A percentile compares a stretch with the other conserved stretches of the same genome.
These are phyloP conservation scores for Petrocephalus schoutedeni DNA, from an alignment of 2,797 vertebrate genomes.

Conservation along the genomic window DNA sequence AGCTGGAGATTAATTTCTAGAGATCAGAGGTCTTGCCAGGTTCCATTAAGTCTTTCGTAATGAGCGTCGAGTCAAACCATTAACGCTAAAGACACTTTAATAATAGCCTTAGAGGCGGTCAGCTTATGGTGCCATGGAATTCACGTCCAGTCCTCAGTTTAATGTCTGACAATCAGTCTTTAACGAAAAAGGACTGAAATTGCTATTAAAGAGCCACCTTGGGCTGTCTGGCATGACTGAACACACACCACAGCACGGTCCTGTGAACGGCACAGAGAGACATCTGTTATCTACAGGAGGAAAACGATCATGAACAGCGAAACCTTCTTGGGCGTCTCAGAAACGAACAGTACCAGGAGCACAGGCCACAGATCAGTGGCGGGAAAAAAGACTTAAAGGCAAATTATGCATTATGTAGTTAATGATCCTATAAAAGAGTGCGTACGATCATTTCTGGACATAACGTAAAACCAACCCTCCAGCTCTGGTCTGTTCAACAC, in stretches of 20 bases:
- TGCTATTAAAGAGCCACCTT: background rate
- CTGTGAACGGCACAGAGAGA: background rate
- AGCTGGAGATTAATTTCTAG: slow-evolving; percentile 20
- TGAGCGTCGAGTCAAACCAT: slow-evolving; percentile 9
- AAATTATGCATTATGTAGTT: background rate
- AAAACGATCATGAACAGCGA: background rate
- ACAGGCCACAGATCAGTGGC: background rate
- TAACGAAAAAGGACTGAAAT: background rate
- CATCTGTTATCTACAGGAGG: background rate
- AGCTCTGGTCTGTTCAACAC: background rate
- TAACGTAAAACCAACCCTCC: background rate
- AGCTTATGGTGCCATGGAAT: background rate
- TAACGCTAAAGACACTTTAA: background rate
- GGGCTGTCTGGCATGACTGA: background rate
- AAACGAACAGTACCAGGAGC: background rate
- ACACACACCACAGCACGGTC: background rate
- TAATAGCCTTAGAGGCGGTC: background rate
- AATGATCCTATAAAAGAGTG: background rate
- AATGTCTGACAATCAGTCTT: background rate
- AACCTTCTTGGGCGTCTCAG: background rate
- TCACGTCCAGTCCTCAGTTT: background rate
- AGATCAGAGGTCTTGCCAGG: slow-evolving; percentile 20
- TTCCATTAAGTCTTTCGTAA: slow-evolving; percentile 24
- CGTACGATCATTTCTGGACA: background rate
- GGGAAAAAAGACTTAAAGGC: background rate